Evolutionary conservation across 1,140 invertebrate species (phyloP).

Genomic region (Helicoverpa zea): DNA sequence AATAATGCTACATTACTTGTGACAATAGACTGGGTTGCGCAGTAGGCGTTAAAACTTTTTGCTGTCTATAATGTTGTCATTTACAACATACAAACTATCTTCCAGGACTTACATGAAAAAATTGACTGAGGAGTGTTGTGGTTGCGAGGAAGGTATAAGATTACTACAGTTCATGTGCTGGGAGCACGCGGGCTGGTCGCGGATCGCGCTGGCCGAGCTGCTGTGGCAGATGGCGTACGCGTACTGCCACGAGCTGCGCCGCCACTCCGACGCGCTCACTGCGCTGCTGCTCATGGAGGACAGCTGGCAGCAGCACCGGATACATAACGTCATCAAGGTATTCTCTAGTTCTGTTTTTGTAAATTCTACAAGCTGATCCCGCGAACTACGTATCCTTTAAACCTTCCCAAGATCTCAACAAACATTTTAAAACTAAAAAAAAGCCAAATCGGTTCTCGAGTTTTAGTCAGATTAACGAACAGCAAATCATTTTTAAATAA

Average conservation of each 20-base stretch:
- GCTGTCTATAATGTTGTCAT: too few relatives aligned
- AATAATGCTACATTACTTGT: too few relatives aligned
- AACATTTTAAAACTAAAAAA: too few relatives aligned
- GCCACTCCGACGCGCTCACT: constrained; percentile 96
- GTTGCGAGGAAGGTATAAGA: constrained; percentile 96
- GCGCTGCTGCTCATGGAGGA: constrained; percentile 96
- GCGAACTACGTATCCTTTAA: too few relatives aligned
- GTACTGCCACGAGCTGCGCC: constrained; percentile 97
- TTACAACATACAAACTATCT: not conserved
- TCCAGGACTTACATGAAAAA: constrained; percentile 96
- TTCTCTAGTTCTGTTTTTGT: not conserved
- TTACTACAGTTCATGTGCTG: constrained; percentile 97
- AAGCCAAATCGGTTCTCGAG: too few relatives aligned
- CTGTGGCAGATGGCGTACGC: constrained; percentile 98
- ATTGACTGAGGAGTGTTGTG: constrained; percentile 97
- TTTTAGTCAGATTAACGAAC: too few relatives aligned
- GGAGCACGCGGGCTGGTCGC: constrained; percentile 98
- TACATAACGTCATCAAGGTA: constrained; percentile 96
- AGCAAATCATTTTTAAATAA: too few relatives aligned
- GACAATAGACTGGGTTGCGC: too few relatives aligned
- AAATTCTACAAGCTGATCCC: too few relatives aligned
- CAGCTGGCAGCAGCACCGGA: constrained; percentile 97
- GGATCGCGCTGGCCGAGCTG: constrained; percentile 95
- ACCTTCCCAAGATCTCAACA: too few relatives aligned
- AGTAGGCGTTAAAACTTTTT: too few relatives aligned